These are phyloP conservation scores for Caenorhabditis sp. DNA, from an alignment of 2,888 invertebrate genomes.

Conservation along the genomic window DNA sequence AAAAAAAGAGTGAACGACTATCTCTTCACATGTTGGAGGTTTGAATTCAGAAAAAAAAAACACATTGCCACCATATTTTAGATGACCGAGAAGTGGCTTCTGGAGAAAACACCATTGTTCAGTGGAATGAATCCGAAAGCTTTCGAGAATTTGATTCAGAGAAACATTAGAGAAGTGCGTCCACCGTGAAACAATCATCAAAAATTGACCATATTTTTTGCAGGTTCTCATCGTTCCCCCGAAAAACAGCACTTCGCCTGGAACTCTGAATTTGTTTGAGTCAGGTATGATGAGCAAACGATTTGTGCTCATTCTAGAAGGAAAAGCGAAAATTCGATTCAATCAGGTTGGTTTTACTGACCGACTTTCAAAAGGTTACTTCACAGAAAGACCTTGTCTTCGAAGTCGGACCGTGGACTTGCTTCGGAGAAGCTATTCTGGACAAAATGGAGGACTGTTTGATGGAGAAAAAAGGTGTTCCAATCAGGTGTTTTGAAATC, in stretches of 20 bases:
- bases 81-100: constrained; percentile 52
- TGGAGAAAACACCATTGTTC: constrained; percentile 48
- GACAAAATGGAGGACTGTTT: constrained; percentile 36
- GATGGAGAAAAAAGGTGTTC: constrained; percentile 13
- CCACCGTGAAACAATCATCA: background rate
- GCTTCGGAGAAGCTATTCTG: constrained; percentile 85
- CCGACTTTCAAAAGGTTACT: background rate
- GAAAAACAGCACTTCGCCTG: constrained; percentile 33
- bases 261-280: constrained; percentile 74
- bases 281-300: constrained; percentile 85
- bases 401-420: constrained; percentile 96
- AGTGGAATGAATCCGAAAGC: constrained; percentile 47
- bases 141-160: constrained; percentile 57
- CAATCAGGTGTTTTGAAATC: background rate
- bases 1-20: constrained; percentile 50
- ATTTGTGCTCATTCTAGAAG: constrained; percentile 93
- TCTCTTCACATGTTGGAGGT: constrained; percentile 50
- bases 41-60: background rate
- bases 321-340: constrained; percentile 81
- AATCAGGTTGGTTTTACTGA: constrained; percentile 25
- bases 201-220: constrained; percentile 8
- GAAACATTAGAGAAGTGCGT: constrained; percentile 53
- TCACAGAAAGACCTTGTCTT: constrained; percentile 82
- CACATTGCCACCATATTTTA: constrained; percentile 4
- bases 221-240: constrained; percentile 46